Conservation (phyloP, 2,113 vertebrate genomes). For the Galemys pyrenaicus region DNA sequence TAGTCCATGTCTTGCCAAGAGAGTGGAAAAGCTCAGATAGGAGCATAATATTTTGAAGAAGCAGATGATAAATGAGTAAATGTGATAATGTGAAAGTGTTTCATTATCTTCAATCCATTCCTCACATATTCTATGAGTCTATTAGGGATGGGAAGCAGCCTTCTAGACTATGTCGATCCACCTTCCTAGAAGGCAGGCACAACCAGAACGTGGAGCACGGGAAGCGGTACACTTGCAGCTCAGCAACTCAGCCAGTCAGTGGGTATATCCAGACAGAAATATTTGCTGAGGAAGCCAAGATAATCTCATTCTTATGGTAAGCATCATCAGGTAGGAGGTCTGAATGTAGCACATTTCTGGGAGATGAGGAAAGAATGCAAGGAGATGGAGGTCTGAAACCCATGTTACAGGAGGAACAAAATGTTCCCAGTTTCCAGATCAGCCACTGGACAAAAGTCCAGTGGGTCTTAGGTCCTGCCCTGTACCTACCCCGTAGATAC, state of each 20-base stretch:
- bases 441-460: neutral
- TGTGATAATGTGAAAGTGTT: neutral
- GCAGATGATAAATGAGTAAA: constrained; percentile 1
- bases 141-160: neutral
- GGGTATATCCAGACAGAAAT: constrained; percentile 42
- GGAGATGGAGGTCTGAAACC: constrained; percentile 23
- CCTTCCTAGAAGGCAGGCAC: neutral
- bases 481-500: neutral
- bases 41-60: neutral
- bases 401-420: neutral
- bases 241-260: constrained; percentile 6
- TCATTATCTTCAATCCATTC: neutral
- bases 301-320: constrained; percentile 55
- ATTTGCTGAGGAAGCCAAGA: constrained; percentile 32
- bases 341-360: constrained; percentile 43
- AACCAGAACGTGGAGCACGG: neutral
- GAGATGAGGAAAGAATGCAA: constrained; percentile 44
- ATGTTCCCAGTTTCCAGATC: neutral
- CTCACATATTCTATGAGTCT: neutral
- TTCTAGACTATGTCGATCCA: neutral
- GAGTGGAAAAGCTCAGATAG: neutral
- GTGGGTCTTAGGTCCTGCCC: neutral
- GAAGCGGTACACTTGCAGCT: neutral
- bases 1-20: neutral
- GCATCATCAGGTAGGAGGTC: constrained; percentile 47